These are phyloP conservation scores for Peromyscus aztecus DNA, from an alignment of 2,797 vertebrate species.

Conservation along the genomic window DNA sequence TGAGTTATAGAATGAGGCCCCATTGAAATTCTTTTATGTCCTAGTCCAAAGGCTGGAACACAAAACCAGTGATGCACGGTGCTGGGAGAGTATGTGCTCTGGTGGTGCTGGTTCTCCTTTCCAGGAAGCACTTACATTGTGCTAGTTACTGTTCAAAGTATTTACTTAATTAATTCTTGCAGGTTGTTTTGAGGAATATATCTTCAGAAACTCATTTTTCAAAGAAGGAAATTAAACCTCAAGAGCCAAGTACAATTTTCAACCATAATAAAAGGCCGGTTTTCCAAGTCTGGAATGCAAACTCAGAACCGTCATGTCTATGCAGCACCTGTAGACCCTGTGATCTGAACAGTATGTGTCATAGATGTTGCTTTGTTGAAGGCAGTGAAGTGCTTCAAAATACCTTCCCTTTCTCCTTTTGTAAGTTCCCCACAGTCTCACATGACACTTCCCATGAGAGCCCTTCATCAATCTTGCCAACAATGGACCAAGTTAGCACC, in stretches of 20 bases:
- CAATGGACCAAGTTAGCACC: not conserved
- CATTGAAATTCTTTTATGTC: not conserved
- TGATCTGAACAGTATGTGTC: not conserved
- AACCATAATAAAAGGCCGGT: not conserved
- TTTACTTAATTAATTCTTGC: not conserved
- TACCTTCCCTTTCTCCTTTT: not conserved
- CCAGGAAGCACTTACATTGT: not conserved
- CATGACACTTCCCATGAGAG: too few species aligned
- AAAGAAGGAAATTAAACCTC: not conserved
- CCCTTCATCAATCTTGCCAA: not conserved
- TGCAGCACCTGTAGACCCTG: not conserved
- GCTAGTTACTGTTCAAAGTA: not conserved
- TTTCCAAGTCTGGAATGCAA: not conserved
- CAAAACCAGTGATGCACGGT: not conserved
- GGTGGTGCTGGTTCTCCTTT: not conserved
- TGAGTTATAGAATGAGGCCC: not conserved
- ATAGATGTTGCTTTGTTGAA: not conserved
- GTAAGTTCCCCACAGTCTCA: not conserved
- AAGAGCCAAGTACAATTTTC: not conserved
- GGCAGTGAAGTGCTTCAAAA: not conserved
- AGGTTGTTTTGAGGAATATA: not conserved
- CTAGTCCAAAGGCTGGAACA: not conserved
- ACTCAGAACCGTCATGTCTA: not conserved
- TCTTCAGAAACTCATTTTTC: too few species aligned
- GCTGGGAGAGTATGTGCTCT: not conserved